These are phyloP conservation scores for Falcaria lacertinaria DNA, from an alignment of 2,888 invertebrate species.

Conservation along the genomic window DNA sequence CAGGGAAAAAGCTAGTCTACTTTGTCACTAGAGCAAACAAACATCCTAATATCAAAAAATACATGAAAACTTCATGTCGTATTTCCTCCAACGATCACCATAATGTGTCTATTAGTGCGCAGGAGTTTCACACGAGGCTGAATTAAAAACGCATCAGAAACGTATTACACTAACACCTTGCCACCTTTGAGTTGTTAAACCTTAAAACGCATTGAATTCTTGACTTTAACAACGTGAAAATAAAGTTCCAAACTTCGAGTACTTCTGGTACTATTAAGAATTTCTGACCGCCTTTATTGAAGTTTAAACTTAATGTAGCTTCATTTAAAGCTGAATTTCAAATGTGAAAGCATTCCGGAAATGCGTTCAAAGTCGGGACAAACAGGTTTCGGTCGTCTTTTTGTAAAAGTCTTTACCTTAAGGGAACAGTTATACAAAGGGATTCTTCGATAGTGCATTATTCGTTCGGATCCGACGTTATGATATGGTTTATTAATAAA, in stretches of 20 bases:
- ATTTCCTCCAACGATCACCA: conserved; percentile 23
- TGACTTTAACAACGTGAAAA: background rate
- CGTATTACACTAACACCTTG: conserved; percentile 66
- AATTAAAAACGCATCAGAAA: conserved; percentile 76
- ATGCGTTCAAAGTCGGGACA: background rate
- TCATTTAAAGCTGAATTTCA: background rate
- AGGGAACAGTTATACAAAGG: background rate
- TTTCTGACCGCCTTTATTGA: conserved; percentile 11
- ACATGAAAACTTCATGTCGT: conserved; percentile 16
- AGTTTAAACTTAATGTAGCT: background rate
- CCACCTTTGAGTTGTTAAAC: conserved; percentile 36
- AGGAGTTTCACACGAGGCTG: conserved; percentile 68
- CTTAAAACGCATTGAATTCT: background rate
- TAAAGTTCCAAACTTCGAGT: background rate
- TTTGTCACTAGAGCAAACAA: conserved; percentile 27
- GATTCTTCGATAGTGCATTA: conserved; percentile 1
- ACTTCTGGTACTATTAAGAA: background rate
- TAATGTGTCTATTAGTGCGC: conserved; percentile 70
- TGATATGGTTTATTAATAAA: conserved; percentile 19
- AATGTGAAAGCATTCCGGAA: background rate
- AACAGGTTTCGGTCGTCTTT: conserved; percentile 7
- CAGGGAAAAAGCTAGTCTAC: background rate
- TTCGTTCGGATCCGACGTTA: conserved; percentile 24
- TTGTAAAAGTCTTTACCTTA: conserved; percentile 16
- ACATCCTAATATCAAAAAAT: conserved; percentile 23